Percentiles rank a stretch among this genome's conserved stretches.
phyloP scores from a whole-genome alignment of 2,797 vertebrate species.

The Microchirus variegatus region DNA sequence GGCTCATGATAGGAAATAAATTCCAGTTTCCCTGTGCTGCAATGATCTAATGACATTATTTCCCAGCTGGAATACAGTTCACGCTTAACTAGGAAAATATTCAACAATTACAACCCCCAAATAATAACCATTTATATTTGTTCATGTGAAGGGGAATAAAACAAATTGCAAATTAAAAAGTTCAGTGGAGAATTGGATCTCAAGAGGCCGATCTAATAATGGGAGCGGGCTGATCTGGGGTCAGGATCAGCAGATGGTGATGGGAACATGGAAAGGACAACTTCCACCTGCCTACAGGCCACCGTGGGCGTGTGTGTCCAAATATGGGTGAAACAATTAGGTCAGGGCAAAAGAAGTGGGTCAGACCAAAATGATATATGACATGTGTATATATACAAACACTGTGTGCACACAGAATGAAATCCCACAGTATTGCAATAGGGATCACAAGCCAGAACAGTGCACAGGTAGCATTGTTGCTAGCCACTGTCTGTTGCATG shows the following conservation, averaged over 20 bases:
- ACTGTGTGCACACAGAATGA: too few species aligned
- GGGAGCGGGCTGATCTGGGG: slow-evolving; percentile 43
- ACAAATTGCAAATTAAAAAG: neutral
- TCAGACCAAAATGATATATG: slow-evolving; percentile 20
- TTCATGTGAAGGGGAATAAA: neutral
- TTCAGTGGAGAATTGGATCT: slow-evolving; percentile 7
- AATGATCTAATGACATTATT: too few species aligned
- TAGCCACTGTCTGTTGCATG: too few species aligned
- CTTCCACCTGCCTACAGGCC: slow-evolving; percentile 61
- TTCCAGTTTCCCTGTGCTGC: too few species aligned
- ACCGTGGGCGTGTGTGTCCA: slow-evolving; percentile 34
- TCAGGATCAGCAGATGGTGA: slow-evolving; percentile 58
- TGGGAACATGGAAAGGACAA: slow-evolving; percentile 39
- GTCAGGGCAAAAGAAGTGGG: slow-evolving; percentile 54
- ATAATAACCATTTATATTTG: neutral
- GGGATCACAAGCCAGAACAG: too few species aligned
- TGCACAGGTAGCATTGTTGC: too few species aligned
- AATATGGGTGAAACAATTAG: slow-evolving; percentile 46
- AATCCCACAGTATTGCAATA: too few species aligned
- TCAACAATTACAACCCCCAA: too few species aligned
- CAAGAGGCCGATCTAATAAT: slow-evolving; percentile 30
- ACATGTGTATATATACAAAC: too few species aligned
- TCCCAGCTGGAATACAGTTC: too few species aligned
- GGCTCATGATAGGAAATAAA: neutral
- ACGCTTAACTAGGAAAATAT: too few species aligned